Percentiles rank a stretch among this genome's conserved stretches.
Conservation (phyloP, 2,797 vertebrate genomes). For the Distichodus sexfasciatus region DNA sequence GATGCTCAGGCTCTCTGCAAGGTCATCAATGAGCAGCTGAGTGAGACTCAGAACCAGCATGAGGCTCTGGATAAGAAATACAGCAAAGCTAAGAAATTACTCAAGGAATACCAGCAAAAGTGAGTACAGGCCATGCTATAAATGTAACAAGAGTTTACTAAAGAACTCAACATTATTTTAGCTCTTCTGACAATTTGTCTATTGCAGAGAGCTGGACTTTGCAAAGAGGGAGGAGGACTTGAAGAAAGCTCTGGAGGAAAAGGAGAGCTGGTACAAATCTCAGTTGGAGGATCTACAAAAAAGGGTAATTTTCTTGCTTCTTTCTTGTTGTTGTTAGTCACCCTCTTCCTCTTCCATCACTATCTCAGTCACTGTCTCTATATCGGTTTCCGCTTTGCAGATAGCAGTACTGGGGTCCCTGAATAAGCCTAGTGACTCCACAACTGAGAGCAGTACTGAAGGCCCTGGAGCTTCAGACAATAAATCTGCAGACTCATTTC, state of each 20-base stretch:
- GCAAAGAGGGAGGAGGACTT: slow-evolving; percentile 86
- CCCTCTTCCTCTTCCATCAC: not conserved
- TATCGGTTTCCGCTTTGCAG: slow-evolving; percentile 58
- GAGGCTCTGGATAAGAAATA: slow-evolving; percentile 91
- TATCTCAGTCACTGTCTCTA: not conserved
- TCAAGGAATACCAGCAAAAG: slow-evolving; percentile 93
- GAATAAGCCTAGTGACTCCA: slow-evolving; percentile 29
- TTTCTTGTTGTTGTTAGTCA: not conserved
- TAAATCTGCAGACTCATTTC: slow-evolving; percentile 68
- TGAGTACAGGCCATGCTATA: slow-evolving; percentile 62
- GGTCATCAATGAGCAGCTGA: slow-evolving; percentile 83
- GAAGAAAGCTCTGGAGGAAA: slow-evolving; percentile 79
- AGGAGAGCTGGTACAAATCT: slow-evolving; percentile 78
- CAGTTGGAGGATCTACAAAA: slow-evolving; percentile 78
- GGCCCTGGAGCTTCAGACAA: slow-evolving; percentile 54
- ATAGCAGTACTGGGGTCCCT: slow-evolving; percentile 73
- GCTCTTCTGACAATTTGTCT: slow-evolving; percentile 3
- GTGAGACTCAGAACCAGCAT: slow-evolving; percentile 83
- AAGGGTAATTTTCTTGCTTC: slow-evolving; percentile 66
- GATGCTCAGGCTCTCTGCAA: slow-evolving; percentile 89
- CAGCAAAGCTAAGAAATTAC: slow-evolving; percentile 89
- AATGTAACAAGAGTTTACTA: not conserved
- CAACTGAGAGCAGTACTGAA: slow-evolving; percentile 53
- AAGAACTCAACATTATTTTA: no score
- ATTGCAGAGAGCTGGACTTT: slow-evolving; percentile 85